These are phyloP conservation scores for Scotopteryx bipunctaria DNA, from an alignment of 2,888 invertebrate species.

Conservation along the genomic window DNA sequence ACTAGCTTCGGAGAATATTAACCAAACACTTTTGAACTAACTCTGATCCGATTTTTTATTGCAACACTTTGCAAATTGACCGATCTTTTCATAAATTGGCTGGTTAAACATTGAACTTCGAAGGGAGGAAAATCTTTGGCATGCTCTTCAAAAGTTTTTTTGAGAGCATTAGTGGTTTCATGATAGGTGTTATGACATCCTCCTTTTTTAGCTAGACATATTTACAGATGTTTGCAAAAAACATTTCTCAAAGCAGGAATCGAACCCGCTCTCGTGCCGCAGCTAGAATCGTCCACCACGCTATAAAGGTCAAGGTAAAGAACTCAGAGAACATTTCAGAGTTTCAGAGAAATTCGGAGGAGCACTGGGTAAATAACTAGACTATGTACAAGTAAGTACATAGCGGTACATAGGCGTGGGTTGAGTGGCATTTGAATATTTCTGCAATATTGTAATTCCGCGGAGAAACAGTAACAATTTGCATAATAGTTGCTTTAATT, in stretches of 20 bases:
- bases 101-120: too few relatives aligned
- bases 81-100: too few relatives aligned
- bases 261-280: too few relatives aligned
- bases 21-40: slow-evolving; percentile 11
- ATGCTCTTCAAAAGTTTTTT: too few relatives aligned
- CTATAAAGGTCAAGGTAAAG: slow-evolving; percentile 22
- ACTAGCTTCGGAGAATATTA: slow-evolving; percentile 17
- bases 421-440: slow-evolving; percentile 28
- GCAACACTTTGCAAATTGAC: too few relatives aligned
- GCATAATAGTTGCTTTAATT: slow-evolving; percentile 21
- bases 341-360: slow-evolving; percentile 15
- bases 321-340: slow-evolving; percentile 13
- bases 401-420: slow-evolving; percentile 1
- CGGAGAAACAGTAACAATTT: slow-evolving; percentile 21
- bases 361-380: slow-evolving; percentile 14
- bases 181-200: too few relatives aligned
- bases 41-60: too few relatives aligned
- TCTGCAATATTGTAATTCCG: slow-evolving; percentile 21
- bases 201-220: too few relatives aligned
- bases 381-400: neutral
- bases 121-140: too few relatives aligned
- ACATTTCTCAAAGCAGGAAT: too few relatives aligned
- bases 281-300: slow-evolving; percentile 6
- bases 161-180: too few relatives aligned
- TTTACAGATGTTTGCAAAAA: too few relatives aligned